Evolutionary conservation across 2,888 invertebrate genomes (phyloP).

Genomic region (Melanotus villosus): DNA sequence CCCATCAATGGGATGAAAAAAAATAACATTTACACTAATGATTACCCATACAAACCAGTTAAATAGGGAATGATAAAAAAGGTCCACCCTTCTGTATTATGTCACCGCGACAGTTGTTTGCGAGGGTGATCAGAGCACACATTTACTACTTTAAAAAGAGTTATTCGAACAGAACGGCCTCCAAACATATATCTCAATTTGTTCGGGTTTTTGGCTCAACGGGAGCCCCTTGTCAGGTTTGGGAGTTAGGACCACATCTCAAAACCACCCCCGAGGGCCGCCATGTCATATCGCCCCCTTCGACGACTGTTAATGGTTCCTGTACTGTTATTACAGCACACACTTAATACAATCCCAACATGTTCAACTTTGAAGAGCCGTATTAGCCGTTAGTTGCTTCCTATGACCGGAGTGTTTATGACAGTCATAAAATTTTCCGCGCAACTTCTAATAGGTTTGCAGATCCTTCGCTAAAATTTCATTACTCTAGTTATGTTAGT

Average conservation of each 20-base stretch:
- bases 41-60: conserved; percentile 37
- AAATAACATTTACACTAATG: conserved; percentile 38
- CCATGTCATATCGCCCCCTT: conserved; percentile 52
- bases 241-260: conserved; percentile 42
- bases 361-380: conserved; percentile 45
- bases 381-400: conserved; percentile 41
- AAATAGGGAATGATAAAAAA: conserved; percentile 43
- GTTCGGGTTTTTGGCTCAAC: conserved; percentile 46
- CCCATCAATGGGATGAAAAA: conserved; percentile 19
- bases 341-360: conserved; percentile 49
- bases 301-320: conserved; percentile 51
- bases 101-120: conserved; percentile 52
- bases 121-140: conserved; percentile 43
- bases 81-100: conserved; percentile 42
- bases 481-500: background rate
- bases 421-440: conserved; percentile 43
- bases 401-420: conserved; percentile 38
- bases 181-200: conserved; percentile 50
- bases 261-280: conserved; percentile 50
- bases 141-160: conserved; percentile 46
- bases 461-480: conserved; percentile 25
- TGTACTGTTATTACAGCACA: conserved; percentile 52
- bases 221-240: conserved; percentile 45
- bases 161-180: conserved; percentile 42
- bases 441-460: conserved; percentile 39